Percentiles rank a stretch among this genome's conserved stretches.
Conservation (phyloP, 2,797 vertebrate genomes). For the Salarias fasciatus region DNA sequence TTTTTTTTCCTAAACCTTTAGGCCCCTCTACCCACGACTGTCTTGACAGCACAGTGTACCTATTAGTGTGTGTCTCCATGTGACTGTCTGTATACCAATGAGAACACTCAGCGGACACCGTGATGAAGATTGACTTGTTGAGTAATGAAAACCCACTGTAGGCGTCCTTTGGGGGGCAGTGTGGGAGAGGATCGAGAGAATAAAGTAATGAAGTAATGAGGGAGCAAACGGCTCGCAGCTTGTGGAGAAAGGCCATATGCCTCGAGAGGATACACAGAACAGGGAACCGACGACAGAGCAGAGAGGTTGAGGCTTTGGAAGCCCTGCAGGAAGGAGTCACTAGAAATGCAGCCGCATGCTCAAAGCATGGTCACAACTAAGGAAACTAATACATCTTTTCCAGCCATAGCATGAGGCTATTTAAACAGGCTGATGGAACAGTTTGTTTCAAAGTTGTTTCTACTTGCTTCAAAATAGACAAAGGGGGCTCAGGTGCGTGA, state of each 20-base stretch:
- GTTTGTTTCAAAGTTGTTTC: constrained; percentile 42
- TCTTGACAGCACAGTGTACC: constrained; percentile 12
- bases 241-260: constrained; percentile 35
- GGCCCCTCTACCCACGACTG: no score
- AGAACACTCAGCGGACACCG: constrained; percentile 53
- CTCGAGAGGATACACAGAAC: constrained; percentile 19
- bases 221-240: constrained; percentile 59
- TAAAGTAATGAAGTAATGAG: constrained; percentile 71
- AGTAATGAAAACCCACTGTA: constrained; percentile 77
- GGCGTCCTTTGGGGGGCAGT: constrained; percentile 63
- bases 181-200: constrained; percentile 51
- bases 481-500: constrained; percentile 67
- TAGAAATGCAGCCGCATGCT: no score
- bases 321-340: no score
- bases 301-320: no score
- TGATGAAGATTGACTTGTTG: constrained; percentile 79
- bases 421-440: constrained; percentile 12
- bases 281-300: no score
- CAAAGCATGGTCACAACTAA: no score
- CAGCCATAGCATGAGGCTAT: constrained; percentile 14
- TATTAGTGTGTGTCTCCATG: constrained; percentile 24
- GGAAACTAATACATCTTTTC: constrained; percentile 25
- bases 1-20: no score
- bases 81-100: constrained; percentile 44
- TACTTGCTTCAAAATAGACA: constrained; percentile 36